Percentiles rank a stretch among this genome's conserved stretches.
phyloP scores from a whole-genome alignment of 1,140 invertebrate species.

The Campodea augens region DNA sequence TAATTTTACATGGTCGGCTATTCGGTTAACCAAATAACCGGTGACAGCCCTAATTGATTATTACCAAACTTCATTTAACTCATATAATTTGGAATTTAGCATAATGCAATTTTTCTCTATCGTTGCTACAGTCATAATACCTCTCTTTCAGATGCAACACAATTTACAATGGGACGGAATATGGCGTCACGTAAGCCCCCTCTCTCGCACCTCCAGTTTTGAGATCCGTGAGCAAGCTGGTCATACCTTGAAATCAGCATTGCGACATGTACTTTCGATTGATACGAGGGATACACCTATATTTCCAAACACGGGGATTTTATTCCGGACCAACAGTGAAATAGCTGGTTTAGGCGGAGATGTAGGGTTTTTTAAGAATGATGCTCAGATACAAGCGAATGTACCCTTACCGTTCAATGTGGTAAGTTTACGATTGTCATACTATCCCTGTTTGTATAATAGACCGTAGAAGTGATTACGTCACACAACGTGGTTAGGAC shows the following conservation, averaged over 20 bases:
- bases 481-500: no score
- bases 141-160: slow-evolving; percentile 39
- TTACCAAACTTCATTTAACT: no score
- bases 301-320: slow-evolving; percentile 48
- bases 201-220: slow-evolving; percentile 44
- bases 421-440: slow-evolving; percentile 36
- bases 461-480: no score
- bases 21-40: no score
- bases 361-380: slow-evolving; percentile 65
- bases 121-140: not conserved
- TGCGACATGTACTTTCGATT: slow-evolving; percentile 52
- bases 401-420: slow-evolving; percentile 38
- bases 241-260: slow-evolving; percentile 61
- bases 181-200: slow-evolving; percentile 49
- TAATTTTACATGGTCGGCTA: no score
- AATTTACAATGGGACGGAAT: slow-evolving; percentile 63
- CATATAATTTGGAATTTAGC: no score
- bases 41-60: no score
- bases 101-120: not conserved
- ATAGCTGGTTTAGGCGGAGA: slow-evolving; percentile 72
- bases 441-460: no score
- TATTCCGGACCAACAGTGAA: slow-evolving; percentile 50
- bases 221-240: slow-evolving; percentile 62
- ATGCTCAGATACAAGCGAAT: slow-evolving; percentile 58
- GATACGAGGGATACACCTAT: slow-evolving; percentile 59